Evolutionary conservation across 2,113 vertebrate genomes (phyloP), one percentile per base, ranked within the genome.

Genomic region (Clarias gariepinus): DNA sequence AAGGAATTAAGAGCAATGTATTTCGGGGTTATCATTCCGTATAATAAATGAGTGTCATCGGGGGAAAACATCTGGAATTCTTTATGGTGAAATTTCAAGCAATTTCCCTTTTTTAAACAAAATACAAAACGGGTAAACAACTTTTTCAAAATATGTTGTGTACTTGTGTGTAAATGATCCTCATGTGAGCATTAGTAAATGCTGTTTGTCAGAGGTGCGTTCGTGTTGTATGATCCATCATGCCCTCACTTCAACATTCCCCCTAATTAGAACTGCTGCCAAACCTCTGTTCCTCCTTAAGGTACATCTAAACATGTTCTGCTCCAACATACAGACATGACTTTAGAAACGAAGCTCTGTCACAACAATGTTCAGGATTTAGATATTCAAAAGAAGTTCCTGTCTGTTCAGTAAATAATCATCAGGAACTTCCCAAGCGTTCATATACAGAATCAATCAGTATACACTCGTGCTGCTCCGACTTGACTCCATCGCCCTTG

Each of bases 401-500:
- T 55, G 30, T 68, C 63, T 73, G 16, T 60, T 90, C 79, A 90
- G 88, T 88, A 86, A 82, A 90, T 74, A 86, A 86, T 60, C 88
- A 87, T 85, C 28, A 36, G 11, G 77, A 52, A 28, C 71, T 76
- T 85, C 81, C 57, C 80, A 83, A 79, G 85, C 86, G 21, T 84
- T 82, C 78, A 25, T 68, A 86, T 89, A 87, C 79, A 60, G 33
- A 86, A n/a, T 84, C n/a, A 77, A 77, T 77, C 87, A 10, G 6
- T 25, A 74, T 13, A 23, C 11, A 41, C 83, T 91, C 91, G 82
- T 89, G 90, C 85, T 82, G 64, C 55, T 90, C 81, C 66, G 63
- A 82, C 89, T 90, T 73, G 55, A 55, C 55, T 90, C 57, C 71
- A 58, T 12, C 63, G 58, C 73, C 87, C 68, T 85, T 88, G 71